A percentile compares a stretch with the other conserved stretches of the same genome.
phyloP scores from a whole-genome alignment of 2,797 vertebrate genomes.

The Urophycis tenuis region DNA sequence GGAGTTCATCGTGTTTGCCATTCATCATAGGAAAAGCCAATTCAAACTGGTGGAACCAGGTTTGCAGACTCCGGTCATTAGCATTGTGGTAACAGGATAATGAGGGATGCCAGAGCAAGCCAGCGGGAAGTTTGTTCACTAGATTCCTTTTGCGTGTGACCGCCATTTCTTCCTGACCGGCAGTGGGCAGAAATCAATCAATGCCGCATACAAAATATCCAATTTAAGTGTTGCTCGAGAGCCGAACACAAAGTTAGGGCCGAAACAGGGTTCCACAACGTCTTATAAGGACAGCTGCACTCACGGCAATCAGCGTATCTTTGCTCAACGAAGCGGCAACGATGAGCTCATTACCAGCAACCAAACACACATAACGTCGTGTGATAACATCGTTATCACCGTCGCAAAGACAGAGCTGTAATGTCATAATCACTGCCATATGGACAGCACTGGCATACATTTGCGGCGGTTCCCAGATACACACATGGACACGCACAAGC shows the following conservation, averaged over 20 bases:
- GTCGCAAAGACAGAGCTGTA: background rate
- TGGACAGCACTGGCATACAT: background rate
- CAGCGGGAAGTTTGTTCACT: background rate
- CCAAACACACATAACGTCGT: background rate
- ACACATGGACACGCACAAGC: background rate
- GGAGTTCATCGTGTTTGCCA: background rate
- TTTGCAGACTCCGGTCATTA: background rate
- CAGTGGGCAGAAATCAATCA: background rate
- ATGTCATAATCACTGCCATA: background rate
- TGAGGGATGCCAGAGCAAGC: background rate
- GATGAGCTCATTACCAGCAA: background rate
- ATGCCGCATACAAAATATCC: background rate
- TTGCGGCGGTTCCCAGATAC: background rate
- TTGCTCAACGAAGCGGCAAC: conserved; percentile 36
- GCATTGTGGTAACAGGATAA: background rate
- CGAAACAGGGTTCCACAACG: background rate
- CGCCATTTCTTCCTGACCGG: background rate
- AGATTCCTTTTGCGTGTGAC: background rate
- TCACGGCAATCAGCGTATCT: conserved; percentile 23
- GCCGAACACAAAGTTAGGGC: too few relatives aligned
- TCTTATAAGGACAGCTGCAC: background rate
- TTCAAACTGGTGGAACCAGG: background rate
- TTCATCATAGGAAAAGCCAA: background rate
- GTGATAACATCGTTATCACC: conserved; percentile 7
- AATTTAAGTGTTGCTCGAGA: background rate